Evolutionary conservation across 2,113 vertebrate species (phyloP), one percentile per base, ranked within the genome.

Genomic region (Mus spicilegus): DNA sequence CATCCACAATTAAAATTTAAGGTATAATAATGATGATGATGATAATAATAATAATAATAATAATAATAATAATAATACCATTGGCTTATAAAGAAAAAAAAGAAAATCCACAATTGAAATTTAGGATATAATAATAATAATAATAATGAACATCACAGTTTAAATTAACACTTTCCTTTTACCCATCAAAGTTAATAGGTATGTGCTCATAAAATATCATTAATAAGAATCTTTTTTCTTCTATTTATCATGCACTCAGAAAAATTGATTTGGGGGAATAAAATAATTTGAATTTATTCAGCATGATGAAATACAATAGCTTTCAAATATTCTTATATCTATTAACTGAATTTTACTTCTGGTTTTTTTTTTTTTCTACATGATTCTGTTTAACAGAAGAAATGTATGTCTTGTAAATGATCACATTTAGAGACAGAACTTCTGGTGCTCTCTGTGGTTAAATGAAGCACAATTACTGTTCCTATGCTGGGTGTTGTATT

Each of bases 401-500:
- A 86, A 92, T 72, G 2, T 22, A 81, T 13, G 49, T 24, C 33
- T 76, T n/a, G n/a, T 89, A n/a, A 77, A 49, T 22, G 4, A 58
- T 28, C 14, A 87, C 28, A 67, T 81, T 56, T 92, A 42, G 12
- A 67, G 46, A 88, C 1, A 85, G 73, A 78, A 86, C 73, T 54
- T 76, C 24, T 46, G 84, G 87, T 51, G 84, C 84, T 89, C 51
- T 87, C 17, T 78, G 42, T 95, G 46, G 12, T 76, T 88, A 76
- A 96, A 54, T 82, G 61, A 10, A 86, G 1, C 28, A 84, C 56
- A 88, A 88, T 95, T 56, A 10, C 61, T 89, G 7, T 77, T 94
- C n/a, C 13, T 30, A 87, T 33, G 11, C 3, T 51, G 28, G 30
- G 5, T 91, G 3, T 13, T 96, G 2, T 87, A 65, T 82, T 72